Conservation (phyloP, 2,888 invertebrate species). For the Pachymerium ferrugineum region DNA sequence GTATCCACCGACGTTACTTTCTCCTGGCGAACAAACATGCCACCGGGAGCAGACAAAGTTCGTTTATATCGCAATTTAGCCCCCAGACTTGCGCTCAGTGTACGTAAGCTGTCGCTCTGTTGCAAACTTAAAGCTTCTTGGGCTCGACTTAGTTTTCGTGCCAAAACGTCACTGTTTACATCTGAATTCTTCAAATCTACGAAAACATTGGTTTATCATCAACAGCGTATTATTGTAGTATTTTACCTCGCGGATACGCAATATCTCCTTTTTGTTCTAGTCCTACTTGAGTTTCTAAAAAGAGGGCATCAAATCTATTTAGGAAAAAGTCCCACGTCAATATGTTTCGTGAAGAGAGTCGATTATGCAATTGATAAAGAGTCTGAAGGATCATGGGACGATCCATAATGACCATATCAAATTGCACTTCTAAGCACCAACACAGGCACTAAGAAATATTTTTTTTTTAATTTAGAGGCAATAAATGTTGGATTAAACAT, state of each 20-base stretch:
- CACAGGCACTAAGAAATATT: conserved; percentile 64
- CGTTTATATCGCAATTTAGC: conserved; percentile 93
- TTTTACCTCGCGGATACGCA: conserved; percentile 68
- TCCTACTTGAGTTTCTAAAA: conserved; percentile 91
- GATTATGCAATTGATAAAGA: conserved; percentile 88
- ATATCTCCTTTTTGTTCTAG: conserved; percentile 79
- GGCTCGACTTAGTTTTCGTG: conserved; percentile 79
- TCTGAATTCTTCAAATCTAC: conserved; percentile 84
- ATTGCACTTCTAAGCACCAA: conserved; percentile 94
- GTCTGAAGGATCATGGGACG: conserved; percentile 94
- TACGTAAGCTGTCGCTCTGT: conserved; percentile 57
- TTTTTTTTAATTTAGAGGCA: neutral
- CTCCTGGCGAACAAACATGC: conserved; percentile 69
- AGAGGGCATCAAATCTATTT: conserved; percentile 89
- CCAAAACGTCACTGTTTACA: conserved; percentile 74
- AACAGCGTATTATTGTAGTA: neutral
- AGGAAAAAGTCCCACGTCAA: conserved; percentile 97
- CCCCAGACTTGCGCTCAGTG: conserved; percentile 60
- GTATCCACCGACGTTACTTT: conserved; percentile 60
- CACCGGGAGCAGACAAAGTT: conserved; percentile 87
- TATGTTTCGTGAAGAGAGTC: conserved; percentile 72
- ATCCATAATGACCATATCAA: conserved; percentile 94
- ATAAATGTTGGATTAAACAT: conserved; percentile 37
- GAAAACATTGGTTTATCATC: neutral
- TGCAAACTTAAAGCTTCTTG: conserved; percentile 73